These are phyloP conservation scores for Phyllostomus discolor DNA, from an alignment of 2,113 vertebrate species.

Conservation along the genomic window DNA sequence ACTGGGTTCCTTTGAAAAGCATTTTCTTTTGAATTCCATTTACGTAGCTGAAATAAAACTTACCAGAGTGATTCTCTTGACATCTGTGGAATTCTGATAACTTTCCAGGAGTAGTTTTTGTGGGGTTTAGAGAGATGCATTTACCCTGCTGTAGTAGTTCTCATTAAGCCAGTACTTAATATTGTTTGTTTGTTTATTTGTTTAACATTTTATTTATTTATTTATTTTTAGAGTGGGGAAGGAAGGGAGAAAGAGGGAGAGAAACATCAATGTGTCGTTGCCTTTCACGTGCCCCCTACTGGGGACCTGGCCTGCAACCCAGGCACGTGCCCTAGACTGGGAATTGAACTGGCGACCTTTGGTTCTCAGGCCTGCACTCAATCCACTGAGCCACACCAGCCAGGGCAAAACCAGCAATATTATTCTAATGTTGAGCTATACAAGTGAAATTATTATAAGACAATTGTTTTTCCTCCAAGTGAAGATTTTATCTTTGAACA, in stretches of 20 bases:
- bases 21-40: background rate
- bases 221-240: no score
- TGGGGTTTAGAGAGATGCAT: background rate
- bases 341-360: no score
- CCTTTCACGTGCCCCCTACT: no score
- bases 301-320: no score
- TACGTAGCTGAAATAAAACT: background rate
- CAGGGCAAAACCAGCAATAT: background rate
- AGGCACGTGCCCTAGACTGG: no score
- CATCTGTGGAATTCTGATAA: background rate
- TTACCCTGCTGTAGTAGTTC: background rate
- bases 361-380: no score
- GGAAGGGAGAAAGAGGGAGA: no score
- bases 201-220: no score
- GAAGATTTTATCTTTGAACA: background rate
- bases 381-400: no score
- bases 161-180: background rate
- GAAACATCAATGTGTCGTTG: no score
- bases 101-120: background rate
- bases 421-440: background rate
- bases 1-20: background rate
- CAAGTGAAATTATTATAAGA: background rate
- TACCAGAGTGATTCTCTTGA: background rate
- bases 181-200: no score
- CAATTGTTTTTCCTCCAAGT: background rate